Base-by-base conservation (phyloP, 2,113 vertebrate genomes). In the Sphaerodactylus townsendi region DNA sequence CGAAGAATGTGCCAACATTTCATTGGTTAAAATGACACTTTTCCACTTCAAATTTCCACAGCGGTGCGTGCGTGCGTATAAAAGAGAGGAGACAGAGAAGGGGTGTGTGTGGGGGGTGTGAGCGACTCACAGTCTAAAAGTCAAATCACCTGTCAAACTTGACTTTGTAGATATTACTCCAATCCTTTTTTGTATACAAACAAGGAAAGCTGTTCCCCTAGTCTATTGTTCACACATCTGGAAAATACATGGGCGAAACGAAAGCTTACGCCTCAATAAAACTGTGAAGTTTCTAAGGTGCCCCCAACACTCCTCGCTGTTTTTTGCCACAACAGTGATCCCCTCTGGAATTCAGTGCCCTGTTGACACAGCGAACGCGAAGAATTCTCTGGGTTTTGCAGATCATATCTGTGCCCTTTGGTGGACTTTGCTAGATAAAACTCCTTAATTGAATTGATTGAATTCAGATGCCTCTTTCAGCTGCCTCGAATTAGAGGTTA, bases 331-430 rank as follows among this genome's bases (percentile, higher is more conserved):
- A 84, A 48, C 48, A 84, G 53, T 75, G 21, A 79, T 68, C 82
- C 33, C 76, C 83, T 79, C 53, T 72, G 83, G 83, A 85, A 85
- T 85, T 85, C 76, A 39, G 30, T 7, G 48, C 46, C 64, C 68
- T 85, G 83, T 85, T 85, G 83, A 85, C 83, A 79, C 77, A 79
- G 83, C 76, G 64, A 79, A 85, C 72, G 76, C 83, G 79, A 85
- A 72, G 77, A 68, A 85, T 85, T 85, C 83, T 56, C 41, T 41
- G 3, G 79, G 59, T 81, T n/a, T 72, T 81, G 68, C 68, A 59
- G 50, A 78, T 71, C 75, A 59, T 23, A 64, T 85, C 56, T 62
- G 39, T 48, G 76, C 76, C 72, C 72, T 85, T 71, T 77, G 50
- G 50, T 72, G 68, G 76, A 48, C 76, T 79, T n/a, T 64, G 78